Base-by-base conservation (phyloP, 1,140 invertebrate genomes). In the Sinonovacula constricta region DNA sequence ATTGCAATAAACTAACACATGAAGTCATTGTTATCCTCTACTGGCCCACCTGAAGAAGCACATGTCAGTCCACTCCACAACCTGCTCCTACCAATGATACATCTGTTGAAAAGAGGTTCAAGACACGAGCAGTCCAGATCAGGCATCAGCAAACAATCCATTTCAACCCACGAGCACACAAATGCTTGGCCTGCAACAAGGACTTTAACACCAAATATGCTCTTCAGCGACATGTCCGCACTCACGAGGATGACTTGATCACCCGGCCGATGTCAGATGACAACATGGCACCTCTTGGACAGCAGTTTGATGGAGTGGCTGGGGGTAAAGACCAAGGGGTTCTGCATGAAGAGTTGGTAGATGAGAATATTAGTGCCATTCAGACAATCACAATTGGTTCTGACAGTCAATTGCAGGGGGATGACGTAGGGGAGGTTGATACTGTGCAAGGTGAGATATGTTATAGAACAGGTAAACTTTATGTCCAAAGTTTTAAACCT, bases 91-190 rank as follows among this genome's bases (percentile, higher is more conserved):
- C 77, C 84, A 92, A 22, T 92, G 91, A 81, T 91, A 92, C 69
- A 90, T 91, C 15, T 92, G 92, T 85, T 91, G 92, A n/a, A 10
- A 88, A 91, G 10, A 87, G 90, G 14, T 92, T 92, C 75, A 92
- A 92, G 82, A 92, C 91, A 0, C 85, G 88, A 28, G 87, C 89
- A 0, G 91, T 92, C 0, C 91, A 92, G 74, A 84, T 89, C 26
- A 91, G 91, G 54, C 92, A 92, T 69, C 87, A 92, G 7, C 77
- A 88, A 54, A 89, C 87, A 18, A 89, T 92, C 30, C 91, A 92
- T 74, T 81, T 87, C 18, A 90, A 91, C 51, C 90, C 91, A 1
- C 85, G 89, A 2, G 80, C 88, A 10, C 88, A 86, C 18, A 60
- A 80, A 24, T 92, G 92, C 69, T 49, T 72, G 28, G 49, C 82